A percentile compares a stretch with the other conserved stretches of the same genome.
Evolutionary conservation across 2,113 vertebrate genomes (phyloP).

Genomic region (Paedocypris sp.): DNA sequence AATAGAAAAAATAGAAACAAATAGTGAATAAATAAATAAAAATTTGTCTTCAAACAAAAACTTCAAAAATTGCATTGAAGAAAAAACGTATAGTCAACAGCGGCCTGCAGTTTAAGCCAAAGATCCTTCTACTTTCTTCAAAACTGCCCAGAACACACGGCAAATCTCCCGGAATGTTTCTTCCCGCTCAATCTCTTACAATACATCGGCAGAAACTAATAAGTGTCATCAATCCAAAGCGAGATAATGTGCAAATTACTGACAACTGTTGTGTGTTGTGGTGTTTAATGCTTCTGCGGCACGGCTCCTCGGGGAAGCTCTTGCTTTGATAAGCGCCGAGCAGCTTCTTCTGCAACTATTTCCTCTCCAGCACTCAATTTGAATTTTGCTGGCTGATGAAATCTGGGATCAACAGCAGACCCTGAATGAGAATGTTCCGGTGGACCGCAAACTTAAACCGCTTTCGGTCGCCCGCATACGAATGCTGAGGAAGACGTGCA

Average conservation of each 20-base stretch:
- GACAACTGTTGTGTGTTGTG: slow-evolving; percentile 18
- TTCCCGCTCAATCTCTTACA: neutral
- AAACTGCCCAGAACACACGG: neutral
- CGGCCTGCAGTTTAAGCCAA: neutral
- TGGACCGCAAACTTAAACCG: neutral
- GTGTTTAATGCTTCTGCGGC: slow-evolving; percentile 14
- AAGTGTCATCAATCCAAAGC: slow-evolving; percentile 10
- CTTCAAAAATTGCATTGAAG: too few species aligned
- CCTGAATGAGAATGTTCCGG: neutral
- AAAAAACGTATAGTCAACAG: too few species aligned
- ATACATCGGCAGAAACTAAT: slow-evolving; percentile 15
- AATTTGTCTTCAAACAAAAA: too few species aligned
- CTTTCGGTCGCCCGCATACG: neutral
- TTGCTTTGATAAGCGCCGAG: neutral
- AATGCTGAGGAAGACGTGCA: neutral
- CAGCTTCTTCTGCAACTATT: neutral
- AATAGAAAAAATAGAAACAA: too few species aligned
- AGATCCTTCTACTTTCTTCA: neutral
- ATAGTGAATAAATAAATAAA: too few species aligned
- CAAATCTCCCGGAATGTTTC: neutral
- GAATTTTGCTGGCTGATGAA: slow-evolving; percentile 25
- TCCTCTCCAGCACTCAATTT: neutral
- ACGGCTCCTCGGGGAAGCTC: slow-evolving; percentile 6
- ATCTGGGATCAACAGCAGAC: slow-evolving; percentile 22
- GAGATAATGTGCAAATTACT: slow-evolving; percentile 16